A percentile compares a stretch with the other conserved stretches of the same genome.
phyloP scores from a whole-genome alignment of 1,140 invertebrate genomes.

The Laupala kohalensis region DNA sequence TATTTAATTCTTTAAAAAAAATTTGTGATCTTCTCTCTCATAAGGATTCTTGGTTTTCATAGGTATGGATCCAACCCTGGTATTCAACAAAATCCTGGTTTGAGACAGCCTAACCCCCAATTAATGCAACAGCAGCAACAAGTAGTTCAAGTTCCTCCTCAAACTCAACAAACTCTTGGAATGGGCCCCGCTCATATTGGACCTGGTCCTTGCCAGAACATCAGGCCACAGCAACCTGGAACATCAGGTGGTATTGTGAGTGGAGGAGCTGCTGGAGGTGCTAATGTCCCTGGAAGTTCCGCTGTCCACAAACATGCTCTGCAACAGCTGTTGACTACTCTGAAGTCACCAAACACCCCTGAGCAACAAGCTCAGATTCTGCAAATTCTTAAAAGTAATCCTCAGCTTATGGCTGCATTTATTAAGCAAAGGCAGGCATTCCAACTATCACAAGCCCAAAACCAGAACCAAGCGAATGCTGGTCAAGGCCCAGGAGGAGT shows the following conservation, averaged over 20 bases:
- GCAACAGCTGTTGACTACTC: slow-evolving; percentile 77
- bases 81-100: slow-evolving; percentile 24
- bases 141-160: slow-evolving; percentile 28
- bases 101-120: slow-evolving; percentile 31
- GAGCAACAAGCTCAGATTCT: slow-evolving; percentile 89
- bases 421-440: slow-evolving; percentile 76
- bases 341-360: slow-evolving; percentile 76
- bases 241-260: slow-evolving; percentile 8
- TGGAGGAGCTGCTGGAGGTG: slow-evolving; percentile 16
- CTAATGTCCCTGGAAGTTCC: slow-evolving; percentile 11
- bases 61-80: slow-evolving; percentile 7
- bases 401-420: slow-evolving; percentile 91
- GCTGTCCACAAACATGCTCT: slow-evolving; percentile 61
- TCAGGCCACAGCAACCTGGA: not conserved
- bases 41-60: too few relatives aligned
- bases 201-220: not conserved
- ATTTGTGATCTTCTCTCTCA: too few relatives aligned
- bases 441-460: slow-evolving; percentile 33
- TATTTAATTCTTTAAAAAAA: not conserved
- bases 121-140: slow-evolving; percentile 22
- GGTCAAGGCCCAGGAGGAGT: not conserved
- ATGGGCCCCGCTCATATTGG: slow-evolving; percentile 11
- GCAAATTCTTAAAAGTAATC: slow-evolving; percentile 85
- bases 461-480: slow-evolving; percentile 25
- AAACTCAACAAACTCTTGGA: slow-evolving; percentile 26